Evolutionary conservation across 2,113 vertebrate species (phyloP).

Genomic region (Gallinago paraguaiae): DNA sequence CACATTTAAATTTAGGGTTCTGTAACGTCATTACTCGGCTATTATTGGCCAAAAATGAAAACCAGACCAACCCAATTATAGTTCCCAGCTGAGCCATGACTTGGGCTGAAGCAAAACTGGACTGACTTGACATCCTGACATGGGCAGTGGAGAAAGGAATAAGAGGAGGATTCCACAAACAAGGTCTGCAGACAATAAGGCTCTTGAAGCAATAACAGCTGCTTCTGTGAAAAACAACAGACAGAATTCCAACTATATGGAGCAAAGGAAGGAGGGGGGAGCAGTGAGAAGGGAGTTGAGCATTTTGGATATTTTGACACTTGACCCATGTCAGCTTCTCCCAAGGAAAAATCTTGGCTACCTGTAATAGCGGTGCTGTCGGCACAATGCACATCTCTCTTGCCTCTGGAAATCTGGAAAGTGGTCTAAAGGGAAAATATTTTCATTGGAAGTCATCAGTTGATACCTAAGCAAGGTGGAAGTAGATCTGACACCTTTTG

Average conservation of each 20-base stretch:
- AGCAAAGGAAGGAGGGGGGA: not conserved
- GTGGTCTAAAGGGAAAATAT: constrained; percentile 36
- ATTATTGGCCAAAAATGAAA: not conserved
- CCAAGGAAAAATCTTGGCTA: not conserved
- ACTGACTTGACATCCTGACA: not conserved
- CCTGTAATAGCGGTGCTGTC: not conserved
- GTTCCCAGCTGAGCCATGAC: not conserved
- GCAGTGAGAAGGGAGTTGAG: not conserved
- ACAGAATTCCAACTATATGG: not conserved
- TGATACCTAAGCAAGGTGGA: constrained; percentile 34
- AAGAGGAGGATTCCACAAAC: not conserved
- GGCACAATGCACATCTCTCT: not conserved
- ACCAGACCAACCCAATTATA: not conserved
- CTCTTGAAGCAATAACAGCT: not conserved
- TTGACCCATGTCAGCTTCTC: not conserved
- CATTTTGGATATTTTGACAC: not conserved
- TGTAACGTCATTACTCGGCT: not conserved
- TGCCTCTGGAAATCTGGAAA: not conserved
- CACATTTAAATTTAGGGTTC: not conserved
- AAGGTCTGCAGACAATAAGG: not conserved
- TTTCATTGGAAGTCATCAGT: constrained; percentile 23
- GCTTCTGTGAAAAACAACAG: not conserved
- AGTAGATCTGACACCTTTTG: constrained; percentile 6
- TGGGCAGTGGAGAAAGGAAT: not conserved
- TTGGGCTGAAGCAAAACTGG: not conserved